Percentiles rank a stretch among this genome's conserved stretches.
These are phyloP conservation scores for Ptychadena robeensis DNA, from an alignment of 2,797 vertebrate genomes.

Conservation along the genomic window DNA sequence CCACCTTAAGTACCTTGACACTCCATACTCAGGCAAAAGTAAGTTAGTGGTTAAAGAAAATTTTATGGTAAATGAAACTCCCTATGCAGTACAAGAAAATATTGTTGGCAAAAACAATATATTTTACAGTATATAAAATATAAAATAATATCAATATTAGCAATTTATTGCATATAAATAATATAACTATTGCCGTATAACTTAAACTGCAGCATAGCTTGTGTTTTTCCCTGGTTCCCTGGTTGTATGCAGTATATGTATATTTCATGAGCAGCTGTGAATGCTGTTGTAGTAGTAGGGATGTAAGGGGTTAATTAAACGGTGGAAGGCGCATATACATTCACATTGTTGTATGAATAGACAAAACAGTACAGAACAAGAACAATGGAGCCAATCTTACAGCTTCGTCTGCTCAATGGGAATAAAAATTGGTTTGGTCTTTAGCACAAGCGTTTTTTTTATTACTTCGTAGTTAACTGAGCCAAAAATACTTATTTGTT, in stretches of 20 bases:
- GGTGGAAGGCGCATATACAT: not conserved
- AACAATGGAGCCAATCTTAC: conserved; percentile 41
- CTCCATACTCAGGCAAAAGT: too few species aligned
- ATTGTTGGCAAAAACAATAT: too few species aligned
- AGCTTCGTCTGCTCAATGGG: conserved; percentile 38
- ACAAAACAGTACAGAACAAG: conserved; percentile 38
- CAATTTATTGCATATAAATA: too few species aligned
- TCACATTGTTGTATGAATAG: conserved; percentile 33
- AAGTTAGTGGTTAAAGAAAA: too few species aligned
- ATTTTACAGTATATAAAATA: too few species aligned
- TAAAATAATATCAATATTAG: too few species aligned
- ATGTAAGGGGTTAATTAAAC: conserved; percentile 11
- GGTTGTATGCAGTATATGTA: not conserved
- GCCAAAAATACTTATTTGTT: not conserved
- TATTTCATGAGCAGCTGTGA: not conserved
- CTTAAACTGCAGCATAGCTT: not conserved
- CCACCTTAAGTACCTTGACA: too few species aligned
- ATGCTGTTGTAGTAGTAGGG: not conserved
- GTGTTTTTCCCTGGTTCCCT: not conserved
- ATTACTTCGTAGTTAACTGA: conserved; percentile 31
- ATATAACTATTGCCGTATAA: too few species aligned
- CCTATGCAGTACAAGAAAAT: too few species aligned
- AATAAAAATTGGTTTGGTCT: conserved; percentile 38
- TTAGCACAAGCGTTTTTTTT: not conserved
- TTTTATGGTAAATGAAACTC: too few species aligned